phyloP scores from a whole-genome alignment of 2,113 vertebrate species.

The Catharus bicknelli region DNA sequence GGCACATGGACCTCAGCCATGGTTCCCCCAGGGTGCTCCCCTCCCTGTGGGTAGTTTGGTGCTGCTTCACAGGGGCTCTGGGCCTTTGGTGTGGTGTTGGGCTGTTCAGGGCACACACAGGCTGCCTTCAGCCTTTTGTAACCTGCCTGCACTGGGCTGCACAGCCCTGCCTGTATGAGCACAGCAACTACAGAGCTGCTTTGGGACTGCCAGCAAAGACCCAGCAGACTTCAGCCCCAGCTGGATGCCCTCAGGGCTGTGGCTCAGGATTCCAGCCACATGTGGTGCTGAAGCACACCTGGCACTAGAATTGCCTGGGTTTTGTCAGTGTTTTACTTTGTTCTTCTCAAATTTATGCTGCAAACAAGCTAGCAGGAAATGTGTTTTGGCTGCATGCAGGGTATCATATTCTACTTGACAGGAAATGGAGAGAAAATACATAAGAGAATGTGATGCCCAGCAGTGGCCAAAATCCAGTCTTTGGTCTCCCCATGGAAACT shows the following conservation, averaged over 20 bases:
- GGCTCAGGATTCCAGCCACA: accelerated
- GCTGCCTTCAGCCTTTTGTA: not conserved
- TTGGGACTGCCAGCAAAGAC: not conserved
- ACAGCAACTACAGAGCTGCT: not conserved
- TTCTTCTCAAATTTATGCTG: not conserved
- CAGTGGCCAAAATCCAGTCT: not conserved
- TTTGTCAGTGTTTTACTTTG: not conserved
- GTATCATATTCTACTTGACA: not conserved
- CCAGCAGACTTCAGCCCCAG: not conserved
- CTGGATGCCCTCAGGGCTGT: not conserved
- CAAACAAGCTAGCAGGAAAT: not conserved
- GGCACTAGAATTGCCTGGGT: not conserved
- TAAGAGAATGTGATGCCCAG: not conserved
- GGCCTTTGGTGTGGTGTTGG: accelerated
- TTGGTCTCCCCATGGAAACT: not conserved
- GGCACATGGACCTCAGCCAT: accelerated
- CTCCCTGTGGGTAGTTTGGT: not conserved
- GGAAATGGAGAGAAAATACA: not conserved
- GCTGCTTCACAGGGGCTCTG: not conserved
- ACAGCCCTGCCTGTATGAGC: not conserved
- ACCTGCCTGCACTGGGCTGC: not conserved
- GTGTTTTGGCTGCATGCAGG: not conserved
- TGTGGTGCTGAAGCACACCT: not conserved
- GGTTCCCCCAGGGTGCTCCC: accelerated
- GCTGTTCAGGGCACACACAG: not conserved